Base-by-base conservation (phyloP, 1,140 invertebrate species). In the Maniola jurtina region DNA sequence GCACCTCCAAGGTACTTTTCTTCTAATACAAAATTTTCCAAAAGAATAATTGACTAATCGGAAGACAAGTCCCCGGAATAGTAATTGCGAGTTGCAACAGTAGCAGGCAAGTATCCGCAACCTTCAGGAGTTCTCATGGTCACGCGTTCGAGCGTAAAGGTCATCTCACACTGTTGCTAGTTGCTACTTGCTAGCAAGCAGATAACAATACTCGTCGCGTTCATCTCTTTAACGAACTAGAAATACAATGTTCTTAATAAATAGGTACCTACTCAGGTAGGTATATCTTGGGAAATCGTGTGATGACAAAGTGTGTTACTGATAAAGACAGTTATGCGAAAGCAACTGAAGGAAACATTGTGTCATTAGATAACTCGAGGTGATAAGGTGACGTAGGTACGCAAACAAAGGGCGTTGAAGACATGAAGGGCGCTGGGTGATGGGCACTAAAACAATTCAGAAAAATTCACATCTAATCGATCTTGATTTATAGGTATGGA, bases 101-200 rank as follows among this genome's bases (percentile, higher is more conserved):
- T 61, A 42, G 14, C 36, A 62, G 14, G 60, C 61, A 63, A 77
- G 73, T 77, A 77, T 69, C 62, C 58, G 64, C 80, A 88, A 88
- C 88, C 86, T 88, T 88, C 84, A 80, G 80, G 72, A 77, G 77
- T 77, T 82, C 83, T 88, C 86, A 90, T 83, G 83, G 84, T 78
- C 83, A 79, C 72, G 76, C 83, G 73, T 62, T 79, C 75, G 71
- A 82, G 79, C 84, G 80, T 86, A 83, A 86, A 88, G 83, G 86
- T 86, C 80, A 84, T 81, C 75, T 73, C 54, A 62, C 69, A 75
- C 56, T 67, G 76, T 80, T 82, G 70, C 76, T 75, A 76, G 47
- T 52, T 13, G 65, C 65, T 61, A 63, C n/a, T n/a, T n/a, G 64
- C 38, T 71, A 74, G 70, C 66, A 58, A 77, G 25, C 25, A 25